Evolutionary conservation across 2,888 invertebrate genomes (phyloP).

Genomic region (Andrena haemorrhoa): DNA sequence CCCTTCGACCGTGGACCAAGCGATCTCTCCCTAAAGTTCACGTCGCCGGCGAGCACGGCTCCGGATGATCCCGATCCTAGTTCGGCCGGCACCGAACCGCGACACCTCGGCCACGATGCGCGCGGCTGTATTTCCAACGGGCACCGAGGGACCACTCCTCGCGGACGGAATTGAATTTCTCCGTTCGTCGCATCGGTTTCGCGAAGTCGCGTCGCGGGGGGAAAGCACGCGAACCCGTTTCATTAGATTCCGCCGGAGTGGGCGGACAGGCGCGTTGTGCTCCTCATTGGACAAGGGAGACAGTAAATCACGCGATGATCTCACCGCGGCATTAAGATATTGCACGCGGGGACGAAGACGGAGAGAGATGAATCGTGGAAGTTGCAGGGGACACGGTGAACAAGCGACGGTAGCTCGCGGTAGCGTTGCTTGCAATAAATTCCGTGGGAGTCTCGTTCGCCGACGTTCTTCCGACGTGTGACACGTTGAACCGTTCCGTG

Average conservation of each 20-base stretch:
- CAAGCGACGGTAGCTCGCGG: conserved; percentile 42
- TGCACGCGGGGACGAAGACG: conserved; percentile 6
- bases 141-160: neutral
- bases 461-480: conserved; percentile 58
- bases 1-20: conserved; percentile 26
- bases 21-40: neutral
- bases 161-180: neutral
- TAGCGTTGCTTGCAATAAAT: conserved; percentile 57
- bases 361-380: conserved; percentile 26
- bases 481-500: conserved; percentile 48
- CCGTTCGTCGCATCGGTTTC: neutral
- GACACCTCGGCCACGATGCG: neutral
- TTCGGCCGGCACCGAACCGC: neutral
- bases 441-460: conserved; percentile 41
- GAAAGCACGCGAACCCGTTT: conserved; percentile 19
- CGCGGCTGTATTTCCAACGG: neutral
- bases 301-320: conserved; percentile 59
- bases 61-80: neutral
- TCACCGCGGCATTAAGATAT: conserved; percentile 59
- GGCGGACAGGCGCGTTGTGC: conserved; percentile 53
- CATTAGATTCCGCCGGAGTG: conserved; percentile 45
- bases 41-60: neutral
- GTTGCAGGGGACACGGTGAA: conserved; percentile 50
- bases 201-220: conserved; percentile 11
- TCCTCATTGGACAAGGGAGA: conserved; percentile 51